Evolutionary conservation across 2,888 invertebrate genomes (phyloP).

Genomic region (Machimus atricapillus): DNA sequence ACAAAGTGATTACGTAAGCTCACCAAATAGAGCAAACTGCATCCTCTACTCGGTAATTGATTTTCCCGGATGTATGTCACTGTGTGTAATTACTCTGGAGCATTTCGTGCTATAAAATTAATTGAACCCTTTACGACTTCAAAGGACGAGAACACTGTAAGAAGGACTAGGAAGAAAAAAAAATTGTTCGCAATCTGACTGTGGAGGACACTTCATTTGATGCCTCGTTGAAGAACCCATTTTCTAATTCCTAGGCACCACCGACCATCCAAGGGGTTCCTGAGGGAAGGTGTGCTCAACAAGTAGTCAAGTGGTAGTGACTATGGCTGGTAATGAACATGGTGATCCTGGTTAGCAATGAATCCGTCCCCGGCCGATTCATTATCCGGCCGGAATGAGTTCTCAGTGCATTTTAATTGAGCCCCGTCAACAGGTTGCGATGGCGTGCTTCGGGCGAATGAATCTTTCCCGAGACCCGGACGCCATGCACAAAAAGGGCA

Average conservation of each 20-base stretch:
- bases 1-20: background rate
- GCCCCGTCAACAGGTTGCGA: slow-evolving; percentile 14
- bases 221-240: background rate
- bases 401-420: slow-evolving; percentile 6
- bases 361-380: background rate
- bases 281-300: background rate
- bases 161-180: background rate
- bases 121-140: background rate
- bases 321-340: background rate
- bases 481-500: background rate
- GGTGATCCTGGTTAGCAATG: background rate
- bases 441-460: slow-evolving; percentile 10
- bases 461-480: background rate
- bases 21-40: background rate
- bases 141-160: background rate
- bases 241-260: background rate
- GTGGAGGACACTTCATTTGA: background rate
- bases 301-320: background rate
- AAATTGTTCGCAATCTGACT: background rate
- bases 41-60: background rate
- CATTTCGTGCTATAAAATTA: background rate
- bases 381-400: slow-evolving; percentile 16
- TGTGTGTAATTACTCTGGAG: background rate
- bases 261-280: background rate
- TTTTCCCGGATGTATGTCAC: background rate